Percentiles rank a stretch among this genome's conserved stretches.
phyloP scores from a whole-genome alignment of 2,888 invertebrate genomes.

The Philereme transversata region DNA sequence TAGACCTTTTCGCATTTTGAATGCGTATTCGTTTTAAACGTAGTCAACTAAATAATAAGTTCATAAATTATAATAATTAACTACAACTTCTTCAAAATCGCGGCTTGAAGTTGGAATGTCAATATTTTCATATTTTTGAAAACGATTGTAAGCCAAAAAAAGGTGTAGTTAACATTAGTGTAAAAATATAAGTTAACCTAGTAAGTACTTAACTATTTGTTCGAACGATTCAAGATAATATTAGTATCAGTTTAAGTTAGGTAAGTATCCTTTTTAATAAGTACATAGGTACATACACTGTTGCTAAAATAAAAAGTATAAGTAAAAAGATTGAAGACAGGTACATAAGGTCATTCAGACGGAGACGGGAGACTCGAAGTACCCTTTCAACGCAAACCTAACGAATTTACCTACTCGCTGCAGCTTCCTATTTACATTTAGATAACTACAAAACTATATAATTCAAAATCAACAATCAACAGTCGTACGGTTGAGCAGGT shows the following conservation, averaged over 20 bases:
- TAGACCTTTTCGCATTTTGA: constrained; percentile 27
- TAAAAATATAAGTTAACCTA: not conserved
- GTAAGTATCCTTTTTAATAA: no score
- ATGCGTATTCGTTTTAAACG: constrained; percentile 35
- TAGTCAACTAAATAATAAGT: constrained; percentile 9
- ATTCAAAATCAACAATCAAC: constrained; percentile 8
- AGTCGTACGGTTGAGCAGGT: constrained; percentile 10
- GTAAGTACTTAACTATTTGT: not conserved
- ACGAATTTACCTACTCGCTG: no score
- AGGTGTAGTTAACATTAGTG: not conserved
- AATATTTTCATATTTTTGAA: not conserved
- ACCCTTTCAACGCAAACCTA: no score
- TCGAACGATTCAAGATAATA: not conserved
- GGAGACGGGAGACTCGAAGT: no score
- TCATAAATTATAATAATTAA: not conserved
- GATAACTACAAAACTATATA: no score
- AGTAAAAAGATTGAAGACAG: no score
- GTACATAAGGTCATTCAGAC: no score
- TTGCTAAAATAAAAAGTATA: no score
- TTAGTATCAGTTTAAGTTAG: not conserved
- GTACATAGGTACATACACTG: no score
- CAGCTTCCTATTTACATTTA: no score
- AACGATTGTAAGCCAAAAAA: not conserved
- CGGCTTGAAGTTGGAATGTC: not conserved
- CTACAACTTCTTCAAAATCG: not conserved